phyloP scores from a whole-genome alignment of 1,140 invertebrate species.

The Sinella curviseta region DNA sequence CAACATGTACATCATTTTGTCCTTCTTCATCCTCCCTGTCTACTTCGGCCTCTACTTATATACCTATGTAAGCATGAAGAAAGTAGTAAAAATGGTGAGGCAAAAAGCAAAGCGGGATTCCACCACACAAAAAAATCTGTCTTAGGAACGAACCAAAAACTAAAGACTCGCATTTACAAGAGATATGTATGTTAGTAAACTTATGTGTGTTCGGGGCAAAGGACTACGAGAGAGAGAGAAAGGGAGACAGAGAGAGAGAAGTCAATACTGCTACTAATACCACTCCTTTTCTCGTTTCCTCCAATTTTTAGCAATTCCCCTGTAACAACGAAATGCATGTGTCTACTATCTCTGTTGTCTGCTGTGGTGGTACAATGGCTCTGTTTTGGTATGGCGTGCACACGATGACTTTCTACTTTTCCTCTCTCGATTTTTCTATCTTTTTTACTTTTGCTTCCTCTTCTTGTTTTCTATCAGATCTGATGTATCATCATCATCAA shows the following conservation, averaged over 20 bases:
- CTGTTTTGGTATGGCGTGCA: too few relatives aligned
- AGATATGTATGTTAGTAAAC: not conserved
- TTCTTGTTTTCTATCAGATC: not conserved
- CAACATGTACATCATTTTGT: too few relatives aligned
- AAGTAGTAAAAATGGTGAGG: too few relatives aligned
- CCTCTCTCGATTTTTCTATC: too few relatives aligned
- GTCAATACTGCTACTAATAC: not conserved
- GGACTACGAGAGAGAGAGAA: not conserved
- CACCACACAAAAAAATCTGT: not conserved
- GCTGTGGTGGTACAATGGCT: not conserved
- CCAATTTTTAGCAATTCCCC: slow-evolving; percentile 4
- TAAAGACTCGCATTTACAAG: not conserved
- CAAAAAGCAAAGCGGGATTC: too few relatives aligned
- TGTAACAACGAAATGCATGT: slow-evolving; percentile 2
- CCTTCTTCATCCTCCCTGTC: too few relatives aligned
- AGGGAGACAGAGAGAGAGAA: not conserved
- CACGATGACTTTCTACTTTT: too few relatives aligned
- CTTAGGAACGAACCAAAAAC: not conserved
- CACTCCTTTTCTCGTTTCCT: slow-evolving; percentile 5
- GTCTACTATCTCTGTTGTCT: not conserved
- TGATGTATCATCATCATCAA: not conserved
- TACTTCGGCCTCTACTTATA: too few relatives aligned
- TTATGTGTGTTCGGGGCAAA: not conserved
- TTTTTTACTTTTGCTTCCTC: not conserved
- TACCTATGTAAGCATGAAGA: too few relatives aligned